Base-by-base conservation (phyloP, 2,797 vertebrate species). In the Spinibarbus caldwelli region DNA sequence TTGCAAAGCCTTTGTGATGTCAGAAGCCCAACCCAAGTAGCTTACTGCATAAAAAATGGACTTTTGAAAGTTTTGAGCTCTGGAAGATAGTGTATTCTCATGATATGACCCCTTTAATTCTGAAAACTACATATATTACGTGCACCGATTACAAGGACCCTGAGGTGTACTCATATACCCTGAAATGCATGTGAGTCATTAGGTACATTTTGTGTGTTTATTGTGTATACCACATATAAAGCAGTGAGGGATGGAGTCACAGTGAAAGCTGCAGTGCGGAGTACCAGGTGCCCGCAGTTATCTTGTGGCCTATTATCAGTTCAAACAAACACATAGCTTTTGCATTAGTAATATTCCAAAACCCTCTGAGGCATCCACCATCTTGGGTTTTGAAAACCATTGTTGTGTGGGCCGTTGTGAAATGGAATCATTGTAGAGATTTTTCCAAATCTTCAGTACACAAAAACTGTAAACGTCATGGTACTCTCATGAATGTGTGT, bases 251-350 rank as follows among this genome's bases (percentile, higher is more conserved):
- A 86, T 82, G 12, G 23, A 84, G 68, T 68, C 68, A 87, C 19
- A 43, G 76, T 78, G 64, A 78, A 77, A 87, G 45, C 79, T 81
- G 57, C 31, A 67, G 76, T 86, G 77, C 64, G 71, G 78, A 84
- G 64, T 31, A 78, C 34, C 26, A 84, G 80, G 26, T 85, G 26
- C 23, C 83, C 80, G 82, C 67, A 82, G 21, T n/a, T 68, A 84
- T 84, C 82, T 80, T 68, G 72, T 62, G 82, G 78, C 14, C 57
- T 49, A 83, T 52, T 31, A 73, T 73, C 57, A 66, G 14, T 43
- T 21, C 23, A 0, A 66, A 66, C 23, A 75, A 38, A 83, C 79
- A 83, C 71, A 52, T 38, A 76, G 21, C 7, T 76, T 66, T 49
- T 38, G 82, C 59, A 66, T 75, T 49, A 76, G 57, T 52, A 75